Conservation (phyloP, 2,888 invertebrate genomes). For the Anticlea derivata region DNA sequence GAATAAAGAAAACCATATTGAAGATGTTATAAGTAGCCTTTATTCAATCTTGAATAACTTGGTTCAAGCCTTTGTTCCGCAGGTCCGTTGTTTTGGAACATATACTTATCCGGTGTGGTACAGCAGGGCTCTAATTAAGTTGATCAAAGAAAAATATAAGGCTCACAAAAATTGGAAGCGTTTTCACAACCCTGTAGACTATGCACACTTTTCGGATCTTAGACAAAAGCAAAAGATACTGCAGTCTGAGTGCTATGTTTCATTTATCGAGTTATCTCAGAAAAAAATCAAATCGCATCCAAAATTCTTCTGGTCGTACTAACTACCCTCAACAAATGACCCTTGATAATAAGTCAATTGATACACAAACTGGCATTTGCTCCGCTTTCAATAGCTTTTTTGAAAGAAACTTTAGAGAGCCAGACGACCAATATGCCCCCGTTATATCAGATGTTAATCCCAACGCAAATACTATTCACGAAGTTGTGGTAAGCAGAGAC, state of each 20-base stretch:
- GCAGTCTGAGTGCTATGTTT: neutral
- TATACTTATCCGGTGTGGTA: constrained; percentile 9
- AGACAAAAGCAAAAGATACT: constrained; percentile 1
- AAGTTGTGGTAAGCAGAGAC: neutral
- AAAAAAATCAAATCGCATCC: constrained; percentile 14
- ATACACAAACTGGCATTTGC: neutral
- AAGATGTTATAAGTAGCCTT: neutral
- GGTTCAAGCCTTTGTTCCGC: constrained; percentile 1
- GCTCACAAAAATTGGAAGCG: neutral
- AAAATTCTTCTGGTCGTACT: constrained; percentile 12
- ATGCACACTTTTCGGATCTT: constrained; percentile 1
- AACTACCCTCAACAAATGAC: constrained; percentile 11
- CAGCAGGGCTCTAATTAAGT: neutral
- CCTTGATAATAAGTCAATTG: neutral
- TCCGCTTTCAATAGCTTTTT: constrained; percentile 8
- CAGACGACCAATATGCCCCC: neutral
- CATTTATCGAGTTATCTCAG: neutral
- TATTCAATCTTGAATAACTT: neutral
- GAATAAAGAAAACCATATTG: neutral
- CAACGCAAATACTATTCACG: neutral
- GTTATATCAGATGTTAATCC: neutral
- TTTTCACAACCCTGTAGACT: neutral
- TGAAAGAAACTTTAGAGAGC: neutral
- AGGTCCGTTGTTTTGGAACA: neutral
- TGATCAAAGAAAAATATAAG: constrained; percentile 12